phyloP scores from a whole-genome alignment of 2,113 vertebrate species.

The Callospermophilus lateralis region DNA sequence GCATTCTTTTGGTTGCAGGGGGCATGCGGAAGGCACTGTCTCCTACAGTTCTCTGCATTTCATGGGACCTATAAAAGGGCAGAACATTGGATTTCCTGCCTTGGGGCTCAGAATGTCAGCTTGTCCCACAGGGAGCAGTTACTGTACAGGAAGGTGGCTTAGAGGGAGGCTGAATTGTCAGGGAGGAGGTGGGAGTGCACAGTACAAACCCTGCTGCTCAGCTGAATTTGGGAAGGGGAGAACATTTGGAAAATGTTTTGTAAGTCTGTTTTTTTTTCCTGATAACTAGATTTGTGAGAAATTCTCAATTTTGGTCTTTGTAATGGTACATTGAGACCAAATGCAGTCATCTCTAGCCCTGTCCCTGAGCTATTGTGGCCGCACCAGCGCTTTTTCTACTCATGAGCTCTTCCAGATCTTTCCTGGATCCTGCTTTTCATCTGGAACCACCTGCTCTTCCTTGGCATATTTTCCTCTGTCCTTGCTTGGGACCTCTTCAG shows the following conservation, averaged over 20 bases:
- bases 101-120: not conserved
- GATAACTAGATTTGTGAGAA: not conserved
- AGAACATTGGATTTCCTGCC: not conserved
- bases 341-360: not conserved
- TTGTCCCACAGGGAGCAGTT: not conserved
- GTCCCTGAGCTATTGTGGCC: not conserved
- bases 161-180: not conserved
- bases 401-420: not conserved
- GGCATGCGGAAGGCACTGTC: accelerated
- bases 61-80: not conserved
- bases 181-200: not conserved
- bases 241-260: not conserved
- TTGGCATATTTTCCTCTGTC: not conserved
- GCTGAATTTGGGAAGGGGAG: not conserved
- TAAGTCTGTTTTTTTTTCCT: not conserved
- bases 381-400: not conserved
- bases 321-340: not conserved
- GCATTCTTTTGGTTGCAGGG: not conserved
- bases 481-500: not conserved
- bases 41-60: not conserved
- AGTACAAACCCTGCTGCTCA: not conserved
- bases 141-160: not conserved
- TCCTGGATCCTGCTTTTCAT: not conserved
- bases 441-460: not conserved
- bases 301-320: not conserved